phyloP scores from a whole-genome alignment of 2,113 vertebrate genomes.

The Gobio gobio region DNA sequence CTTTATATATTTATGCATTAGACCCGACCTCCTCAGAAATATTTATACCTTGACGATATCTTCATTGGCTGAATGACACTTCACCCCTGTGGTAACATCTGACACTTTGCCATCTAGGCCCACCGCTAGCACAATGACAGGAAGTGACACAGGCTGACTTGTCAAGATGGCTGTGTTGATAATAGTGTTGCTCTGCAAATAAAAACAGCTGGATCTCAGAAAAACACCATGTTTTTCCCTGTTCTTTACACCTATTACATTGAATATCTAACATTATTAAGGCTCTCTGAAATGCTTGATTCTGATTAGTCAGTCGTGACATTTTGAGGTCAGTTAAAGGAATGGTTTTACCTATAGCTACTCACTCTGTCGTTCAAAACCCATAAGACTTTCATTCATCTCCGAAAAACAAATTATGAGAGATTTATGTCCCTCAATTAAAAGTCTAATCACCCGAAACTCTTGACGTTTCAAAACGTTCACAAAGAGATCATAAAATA shows the following conservation, averaged over 20 bases:
- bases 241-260: not conserved
- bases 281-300: too few relatives aligned
- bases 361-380: too few relatives aligned
- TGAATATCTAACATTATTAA: not conserved
- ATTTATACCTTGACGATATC: conserved; percentile 86
- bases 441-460: too few relatives aligned
- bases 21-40: not conserved
- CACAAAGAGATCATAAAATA: too few relatives aligned
- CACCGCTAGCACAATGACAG: conserved; percentile 85
- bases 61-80: conserved; percentile 84
- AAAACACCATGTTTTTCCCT: not conserved
- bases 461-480: too few relatives aligned
- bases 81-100: conserved; percentile 80
- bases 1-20: not conserved
- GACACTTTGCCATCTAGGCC: conserved; percentile 80
- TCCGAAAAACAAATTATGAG: too few relatives aligned
- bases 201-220: not conserved
- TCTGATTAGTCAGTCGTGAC: too few relatives aligned
- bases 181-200: conserved; percentile 69
- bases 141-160: conserved; percentile 83
- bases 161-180: conserved; percentile 92
- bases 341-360: too few relatives aligned
- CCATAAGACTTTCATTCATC: too few relatives aligned
- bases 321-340: too few relatives aligned
- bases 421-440: too few relatives aligned